Conservation (phyloP, 2,888 invertebrate species). For the Bellardia bayeri region DNA sequence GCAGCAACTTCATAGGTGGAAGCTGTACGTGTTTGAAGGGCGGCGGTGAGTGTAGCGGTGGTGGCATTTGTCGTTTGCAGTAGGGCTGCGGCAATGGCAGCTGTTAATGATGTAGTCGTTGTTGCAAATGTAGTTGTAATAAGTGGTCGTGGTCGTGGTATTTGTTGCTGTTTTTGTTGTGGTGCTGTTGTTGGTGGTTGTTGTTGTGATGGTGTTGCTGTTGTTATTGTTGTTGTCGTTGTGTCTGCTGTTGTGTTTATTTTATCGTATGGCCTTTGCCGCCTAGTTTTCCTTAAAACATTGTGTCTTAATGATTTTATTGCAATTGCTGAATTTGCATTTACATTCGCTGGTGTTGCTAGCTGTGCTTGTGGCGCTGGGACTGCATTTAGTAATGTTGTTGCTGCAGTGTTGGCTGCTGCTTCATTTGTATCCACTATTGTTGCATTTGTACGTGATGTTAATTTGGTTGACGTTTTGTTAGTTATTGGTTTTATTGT, state of each 20-base stretch:
- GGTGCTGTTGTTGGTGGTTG: constrained; percentile 40
- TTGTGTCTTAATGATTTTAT: constrained; percentile 63
- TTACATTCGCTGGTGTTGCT: constrained; percentile 55
- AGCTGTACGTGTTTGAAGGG: constrained; percentile 63
- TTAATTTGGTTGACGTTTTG: constrained; percentile 65
- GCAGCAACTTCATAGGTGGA: constrained; percentile 43
- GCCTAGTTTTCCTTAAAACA: constrained; percentile 66
- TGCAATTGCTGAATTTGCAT: constrained; percentile 61
- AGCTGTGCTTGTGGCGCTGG: not conserved
- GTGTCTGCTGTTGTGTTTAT: constrained; percentile 27
- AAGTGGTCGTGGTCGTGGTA: constrained; percentile 54
- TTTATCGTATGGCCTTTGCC: constrained; percentile 56
- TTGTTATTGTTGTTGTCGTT: constrained; percentile 26
- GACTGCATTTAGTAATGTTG: constrained; percentile 9
- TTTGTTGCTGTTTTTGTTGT: constrained; percentile 42
- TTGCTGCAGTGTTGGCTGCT: constrained; percentile 49
- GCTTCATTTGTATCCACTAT: constrained; percentile 42
- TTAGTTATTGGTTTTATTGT: constrained; percentile 61
- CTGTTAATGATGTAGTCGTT: constrained; percentile 65
- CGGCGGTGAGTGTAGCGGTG: constrained; percentile 70
- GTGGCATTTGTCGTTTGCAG: constrained; percentile 66
- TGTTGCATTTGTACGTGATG: constrained; percentile 61
- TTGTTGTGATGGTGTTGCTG: constrained; percentile 38
- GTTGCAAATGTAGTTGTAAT: constrained; percentile 59
- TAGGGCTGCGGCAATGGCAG: constrained; percentile 73